Conservation (phyloP, 2,888 invertebrate species). For the Spisula subtruncata region DNA sequence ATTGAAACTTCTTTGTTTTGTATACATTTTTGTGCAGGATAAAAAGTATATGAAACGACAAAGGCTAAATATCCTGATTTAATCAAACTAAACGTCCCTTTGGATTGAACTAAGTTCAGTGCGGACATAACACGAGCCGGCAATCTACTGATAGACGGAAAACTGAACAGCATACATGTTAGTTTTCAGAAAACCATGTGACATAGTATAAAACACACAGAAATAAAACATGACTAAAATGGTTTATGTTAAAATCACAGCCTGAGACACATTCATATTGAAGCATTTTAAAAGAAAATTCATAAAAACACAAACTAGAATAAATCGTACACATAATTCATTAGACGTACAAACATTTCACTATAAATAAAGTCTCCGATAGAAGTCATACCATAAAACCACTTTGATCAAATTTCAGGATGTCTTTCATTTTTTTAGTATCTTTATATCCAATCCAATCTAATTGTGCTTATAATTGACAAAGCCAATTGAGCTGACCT, state of each 20-base stretch:
- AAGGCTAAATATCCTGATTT: no score
- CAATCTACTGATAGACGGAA: not conserved
- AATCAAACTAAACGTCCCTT: not conserved
- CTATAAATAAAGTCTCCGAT: not conserved
- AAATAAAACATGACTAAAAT: conserved; percentile 45
- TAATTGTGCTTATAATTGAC: no score
- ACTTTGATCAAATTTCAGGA: not conserved
- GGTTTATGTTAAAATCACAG: conserved; percentile 42
- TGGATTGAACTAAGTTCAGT: not conserved
- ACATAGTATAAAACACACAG: conserved; percentile 25
- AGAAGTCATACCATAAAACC: not conserved
- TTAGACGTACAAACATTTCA: not conserved
- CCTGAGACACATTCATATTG: conserved; percentile 1
- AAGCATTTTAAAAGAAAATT: not conserved
- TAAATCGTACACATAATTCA: not conserved
- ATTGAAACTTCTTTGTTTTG: not conserved
- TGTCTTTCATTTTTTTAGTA: not conserved
- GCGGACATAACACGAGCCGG: not conserved
- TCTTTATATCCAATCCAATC: no score
- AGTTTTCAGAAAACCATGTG: conserved; percentile 45
- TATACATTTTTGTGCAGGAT: not conserved
- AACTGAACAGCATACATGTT: not conserved
- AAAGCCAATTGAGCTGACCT: no score
- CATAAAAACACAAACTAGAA: not conserved
- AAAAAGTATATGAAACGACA: not conserved